A percentile compares a stretch with the other conserved stretches of the same genome.
Conservation (phyloP, 2,888 invertebrate species). For the Chalcosyrphus nemorum region DNA sequence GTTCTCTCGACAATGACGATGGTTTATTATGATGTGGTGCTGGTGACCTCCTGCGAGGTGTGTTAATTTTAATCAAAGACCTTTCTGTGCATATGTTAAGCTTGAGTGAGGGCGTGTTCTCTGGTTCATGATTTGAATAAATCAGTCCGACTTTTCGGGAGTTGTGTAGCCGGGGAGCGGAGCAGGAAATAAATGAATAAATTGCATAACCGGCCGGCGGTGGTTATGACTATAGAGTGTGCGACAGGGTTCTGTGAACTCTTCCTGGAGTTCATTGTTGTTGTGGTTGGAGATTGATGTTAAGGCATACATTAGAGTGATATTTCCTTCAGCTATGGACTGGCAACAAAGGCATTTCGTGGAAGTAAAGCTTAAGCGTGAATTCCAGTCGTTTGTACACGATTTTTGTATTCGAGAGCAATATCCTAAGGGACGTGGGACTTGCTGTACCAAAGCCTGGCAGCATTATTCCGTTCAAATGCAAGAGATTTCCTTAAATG, state of each 20-base stretch:
- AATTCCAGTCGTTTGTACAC: too few relatives aligned
- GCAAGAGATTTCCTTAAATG: too few relatives aligned
- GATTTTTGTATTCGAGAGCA: too few relatives aligned
- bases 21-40: slow-evolving; percentile 34
- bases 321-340: background rate
- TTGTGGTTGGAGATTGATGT: background rate
- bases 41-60: slow-evolving; percentile 51
- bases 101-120: slow-evolving; percentile 15
- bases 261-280: background rate
- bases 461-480: too few relatives aligned
- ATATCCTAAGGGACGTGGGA: too few relatives aligned
- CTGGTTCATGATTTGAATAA: slow-evolving; percentile 61
- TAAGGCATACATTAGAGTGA: background rate
- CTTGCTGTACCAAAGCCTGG: too few relatives aligned
- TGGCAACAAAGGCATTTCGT: background rate
- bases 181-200: slow-evolving; percentile 41
- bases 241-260: background rate
- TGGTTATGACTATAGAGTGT: too few relatives aligned
- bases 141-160: slow-evolving; percentile 26
- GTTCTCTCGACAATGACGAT: slow-evolving; percentile 41
- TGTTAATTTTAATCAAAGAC: slow-evolving; percentile 67
- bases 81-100: slow-evolving; percentile 27
- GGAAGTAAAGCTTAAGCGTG: too few relatives aligned
- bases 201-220: slow-evolving; percentile 30
- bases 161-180: background rate